phyloP scores from a whole-genome alignment of 2,888 invertebrate species.

The Tuberolachnus salignus region DNA sequence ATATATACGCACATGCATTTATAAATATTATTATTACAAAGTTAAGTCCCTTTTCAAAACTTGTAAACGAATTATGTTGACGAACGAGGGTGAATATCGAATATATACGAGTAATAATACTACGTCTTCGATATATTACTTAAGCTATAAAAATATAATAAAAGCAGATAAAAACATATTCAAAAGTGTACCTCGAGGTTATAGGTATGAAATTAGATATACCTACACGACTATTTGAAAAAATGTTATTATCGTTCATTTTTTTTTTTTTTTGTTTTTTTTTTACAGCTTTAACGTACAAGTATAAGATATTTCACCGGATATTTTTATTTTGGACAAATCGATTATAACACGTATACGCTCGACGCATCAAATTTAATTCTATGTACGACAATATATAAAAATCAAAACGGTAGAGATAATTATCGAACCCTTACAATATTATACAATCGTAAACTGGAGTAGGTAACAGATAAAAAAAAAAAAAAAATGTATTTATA shows the following conservation, averaged over 20 bases:
- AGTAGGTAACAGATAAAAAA: too few relatives aligned
- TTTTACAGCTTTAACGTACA: neutral
- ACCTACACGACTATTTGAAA: too few relatives aligned
- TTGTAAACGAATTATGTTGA: slow-evolving; percentile 8
- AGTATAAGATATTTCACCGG: too few relatives aligned
- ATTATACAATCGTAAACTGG: too few relatives aligned
- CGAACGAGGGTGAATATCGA: neutral
- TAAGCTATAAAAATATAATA: neutral
- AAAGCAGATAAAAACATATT: slow-evolving; percentile 22
- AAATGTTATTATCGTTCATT: neutral
- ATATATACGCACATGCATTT: slow-evolving; percentile 7
- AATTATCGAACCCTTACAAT: too few relatives aligned
- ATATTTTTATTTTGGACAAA: too few relatives aligned
- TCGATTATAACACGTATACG: too few relatives aligned
- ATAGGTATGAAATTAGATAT: neutral
- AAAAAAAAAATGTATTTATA: too few relatives aligned
- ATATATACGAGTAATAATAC: too few relatives aligned
- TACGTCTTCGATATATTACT: neutral
- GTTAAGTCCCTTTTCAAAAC: neutral
- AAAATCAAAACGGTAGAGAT: too few relatives aligned
- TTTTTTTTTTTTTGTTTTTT: neutral
- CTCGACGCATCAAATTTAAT: too few relatives aligned
- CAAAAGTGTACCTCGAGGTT: neutral
- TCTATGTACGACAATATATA: too few relatives aligned
- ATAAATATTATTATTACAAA: slow-evolving; percentile 12